Evolutionary conservation across 2,888 invertebrate genomes (phyloP), one percentile per base, ranked within the genome.

Genomic region (Drosophila seclusa): DNA sequence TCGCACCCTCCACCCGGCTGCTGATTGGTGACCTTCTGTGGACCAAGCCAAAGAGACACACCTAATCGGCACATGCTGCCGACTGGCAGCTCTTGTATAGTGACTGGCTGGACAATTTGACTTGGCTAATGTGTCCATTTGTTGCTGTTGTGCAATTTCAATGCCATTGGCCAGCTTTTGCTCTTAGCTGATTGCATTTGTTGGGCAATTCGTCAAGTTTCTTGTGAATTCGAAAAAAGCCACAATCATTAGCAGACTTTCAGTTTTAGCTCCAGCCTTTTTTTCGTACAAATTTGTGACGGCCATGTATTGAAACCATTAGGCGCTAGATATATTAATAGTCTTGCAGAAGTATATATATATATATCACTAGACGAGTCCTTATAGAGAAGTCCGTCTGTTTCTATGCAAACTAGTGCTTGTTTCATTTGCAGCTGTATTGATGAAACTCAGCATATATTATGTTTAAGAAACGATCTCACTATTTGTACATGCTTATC

Each of bases 81-180:
- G 24, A 42, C 67, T 62, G 71, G 60, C 34, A 50, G 61, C 60
- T 55, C 40, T 58, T 63, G 67, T 65, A 58, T 27, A 59, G 45
- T 65, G 67, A 72, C 65, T 64, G 63, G 36, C 70, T 65, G 57
- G 62, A 62, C 78, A 70, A 68, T 53, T 53, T 60, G 21, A 70
- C 75, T 68, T 48, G 57, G 66, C 73, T 79, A 82, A 86, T 79
- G 72, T 73, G 71, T 65, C 62, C 77, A 65, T 68, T 78, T 74
- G 57, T 76, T 73, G 64, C 61, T 68, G 55, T 68, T 83, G 76
- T 68, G 82, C 74, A 79, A 86, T 73, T 83, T 79, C 87, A 84
- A 83, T 83, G 87, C 64, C 83, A 79, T 86, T 83, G 75, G 73
- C 68, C 68, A 76, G 67, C 54, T 54, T 67, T 60, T 77, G 52